Evolutionary conservation across 2,113 vertebrate species (phyloP).

Genomic region (Anarrhichthys ocellatus): DNA sequence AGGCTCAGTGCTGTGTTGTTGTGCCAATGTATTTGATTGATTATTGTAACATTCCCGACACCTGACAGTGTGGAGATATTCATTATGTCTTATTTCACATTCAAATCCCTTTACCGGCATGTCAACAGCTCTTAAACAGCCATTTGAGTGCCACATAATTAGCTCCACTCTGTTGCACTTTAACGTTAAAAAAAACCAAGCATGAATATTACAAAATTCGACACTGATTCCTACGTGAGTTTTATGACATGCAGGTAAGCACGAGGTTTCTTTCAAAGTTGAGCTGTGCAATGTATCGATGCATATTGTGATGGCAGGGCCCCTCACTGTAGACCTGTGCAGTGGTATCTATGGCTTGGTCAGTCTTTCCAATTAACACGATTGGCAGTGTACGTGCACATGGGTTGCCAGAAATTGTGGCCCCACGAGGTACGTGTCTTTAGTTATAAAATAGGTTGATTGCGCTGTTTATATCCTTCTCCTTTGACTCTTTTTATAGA

Average conservation of each 20-base stretch:
- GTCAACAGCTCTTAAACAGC: not conserved
- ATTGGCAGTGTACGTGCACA: not conserved
- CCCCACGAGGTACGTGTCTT: not conserved
- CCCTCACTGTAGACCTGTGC: not conserved
- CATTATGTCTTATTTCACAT: not conserved
- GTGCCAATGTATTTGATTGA: slow-evolving; percentile 5
- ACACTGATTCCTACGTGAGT: not conserved
- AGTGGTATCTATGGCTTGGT: not conserved
- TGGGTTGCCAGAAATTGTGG: not conserved
- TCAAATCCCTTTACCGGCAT: not conserved
- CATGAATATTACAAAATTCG: not conserved
- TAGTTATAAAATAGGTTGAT: not conserved
- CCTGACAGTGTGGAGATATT: not conserved
- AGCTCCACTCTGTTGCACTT: not conserved
- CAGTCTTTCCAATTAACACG: not conserved
- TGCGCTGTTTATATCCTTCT: not conserved
- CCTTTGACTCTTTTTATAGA: not conserved
- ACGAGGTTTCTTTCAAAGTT: not conserved
- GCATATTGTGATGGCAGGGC: not conserved
- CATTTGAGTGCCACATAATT: not conserved
- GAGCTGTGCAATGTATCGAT: not conserved
- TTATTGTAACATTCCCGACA: slow-evolving; percentile 4
- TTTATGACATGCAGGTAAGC: not conserved
- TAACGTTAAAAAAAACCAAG: not conserved
- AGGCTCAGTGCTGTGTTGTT: not conserved